Percentiles rank a stretch among this genome's conserved stretches.
Evolutionary conservation across 2,797 vertebrate species (phyloP).

Genomic region (Loriculus beryllinus): DNA sequence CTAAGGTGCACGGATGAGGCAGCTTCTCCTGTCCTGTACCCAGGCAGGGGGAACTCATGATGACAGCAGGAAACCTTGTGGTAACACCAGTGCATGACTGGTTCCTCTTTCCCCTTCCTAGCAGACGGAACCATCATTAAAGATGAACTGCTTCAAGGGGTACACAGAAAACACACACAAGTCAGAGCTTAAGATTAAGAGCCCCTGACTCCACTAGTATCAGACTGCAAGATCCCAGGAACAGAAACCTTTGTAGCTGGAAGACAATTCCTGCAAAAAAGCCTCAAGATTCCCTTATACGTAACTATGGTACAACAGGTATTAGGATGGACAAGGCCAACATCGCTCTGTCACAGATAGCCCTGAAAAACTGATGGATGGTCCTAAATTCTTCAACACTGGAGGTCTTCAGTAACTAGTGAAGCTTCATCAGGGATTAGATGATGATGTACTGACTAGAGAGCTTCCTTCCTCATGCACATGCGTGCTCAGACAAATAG

Average conservation of each 20-base stretch:
- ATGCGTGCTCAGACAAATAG: fast-evolving
- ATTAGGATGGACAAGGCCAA: background rate
- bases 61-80: background rate
- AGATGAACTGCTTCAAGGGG: background rate
- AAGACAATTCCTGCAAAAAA: background rate
- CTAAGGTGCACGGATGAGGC: background rate
- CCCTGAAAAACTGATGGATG: background rate
- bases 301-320: fast-evolving
- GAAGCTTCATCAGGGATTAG: background rate
- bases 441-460: background rate
- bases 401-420: background rate
- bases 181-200: background rate
- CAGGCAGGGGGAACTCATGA: background rate
- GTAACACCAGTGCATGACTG: background rate
- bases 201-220: background rate
- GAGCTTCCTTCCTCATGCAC: fast-evolving
- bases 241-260: background rate
- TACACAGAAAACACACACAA: background rate
- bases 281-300: background rate
- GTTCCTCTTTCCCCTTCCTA: background rate
- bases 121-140: background rate
- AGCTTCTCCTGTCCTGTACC: background rate
- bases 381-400: background rate
- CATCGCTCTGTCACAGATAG: fast-evolving
- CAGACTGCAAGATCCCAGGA: background rate